Conservation (phyloP, 1,140 invertebrate genomes). For the Drosophila jambulina region DNA sequence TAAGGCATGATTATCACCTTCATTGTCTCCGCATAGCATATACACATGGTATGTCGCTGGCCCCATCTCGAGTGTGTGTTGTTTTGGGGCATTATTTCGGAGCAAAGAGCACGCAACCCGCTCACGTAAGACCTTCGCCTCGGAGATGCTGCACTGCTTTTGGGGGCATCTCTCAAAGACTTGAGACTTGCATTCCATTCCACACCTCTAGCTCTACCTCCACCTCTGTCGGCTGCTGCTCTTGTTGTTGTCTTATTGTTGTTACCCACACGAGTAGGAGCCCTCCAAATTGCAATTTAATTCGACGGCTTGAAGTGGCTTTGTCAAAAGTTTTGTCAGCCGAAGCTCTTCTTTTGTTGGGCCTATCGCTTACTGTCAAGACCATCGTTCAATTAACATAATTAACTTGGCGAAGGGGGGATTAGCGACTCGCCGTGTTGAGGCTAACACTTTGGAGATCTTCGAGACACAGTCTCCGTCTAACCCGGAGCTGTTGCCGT, state of each 20-base stretch:
- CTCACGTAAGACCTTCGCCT: slow-evolving; percentile 79
- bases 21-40: slow-evolving; percentile 54
- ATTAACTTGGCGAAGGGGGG: slow-evolving; percentile 74
- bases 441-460: slow-evolving; percentile 56
- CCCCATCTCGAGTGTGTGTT: slow-evolving; percentile 37
- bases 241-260: slow-evolving; percentile 29
- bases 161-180: slow-evolving; percentile 21
- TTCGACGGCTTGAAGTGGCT: slow-evolving; percentile 67
- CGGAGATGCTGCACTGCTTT: slow-evolving; percentile 43
- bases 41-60: slow-evolving; percentile 28
- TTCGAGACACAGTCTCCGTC: slow-evolving; percentile 39
- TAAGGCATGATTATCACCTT: slow-evolving; percentile 67
- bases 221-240: slow-evolving; percentile 3
- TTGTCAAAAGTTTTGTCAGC: slow-evolving; percentile 66
- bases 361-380: slow-evolving; percentile 79
- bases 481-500: slow-evolving; percentile 29
- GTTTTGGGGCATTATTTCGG: slow-evolving; percentile 26
- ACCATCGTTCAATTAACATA: slow-evolving; percentile 81
- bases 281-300: slow-evolving; percentile 78
- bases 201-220: slow-evolving; percentile 37
- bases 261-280: slow-evolving; percentile 30
- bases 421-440: slow-evolving; percentile 63
- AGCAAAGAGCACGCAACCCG: slow-evolving; percentile 49
- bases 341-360: slow-evolving; percentile 54
- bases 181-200: slow-evolving; percentile 60